These are phyloP conservation scores for Oscheius sp. DNA, from an alignment of 2,888 invertebrate genomes.

Conservation along the genomic window DNA sequence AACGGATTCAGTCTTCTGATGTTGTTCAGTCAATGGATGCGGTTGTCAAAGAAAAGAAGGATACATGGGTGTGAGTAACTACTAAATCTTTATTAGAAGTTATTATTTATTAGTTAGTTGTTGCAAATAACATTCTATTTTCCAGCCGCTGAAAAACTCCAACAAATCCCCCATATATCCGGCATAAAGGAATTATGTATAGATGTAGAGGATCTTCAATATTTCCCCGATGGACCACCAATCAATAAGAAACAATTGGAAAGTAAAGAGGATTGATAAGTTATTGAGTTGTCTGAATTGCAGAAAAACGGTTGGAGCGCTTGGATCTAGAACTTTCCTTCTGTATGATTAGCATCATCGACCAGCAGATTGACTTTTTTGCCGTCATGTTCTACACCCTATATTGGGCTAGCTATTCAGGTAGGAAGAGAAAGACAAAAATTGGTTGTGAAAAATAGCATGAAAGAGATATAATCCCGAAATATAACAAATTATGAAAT, in stretches of 20 bases:
- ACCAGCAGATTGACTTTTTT: constrained; percentile 33
- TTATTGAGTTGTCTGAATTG: neutral
- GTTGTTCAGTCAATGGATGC: constrained; percentile 24
- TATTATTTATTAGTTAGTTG: neutral
- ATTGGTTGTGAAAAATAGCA: too few species aligned
- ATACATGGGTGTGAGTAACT: neutral
- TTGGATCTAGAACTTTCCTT: constrained; percentile 31
- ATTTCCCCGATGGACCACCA: neutral
- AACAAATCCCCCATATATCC: constrained; percentile 3
- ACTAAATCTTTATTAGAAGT: neutral
- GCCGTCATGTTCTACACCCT: constrained; percentile 30
- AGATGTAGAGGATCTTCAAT: constrained; percentile 4
- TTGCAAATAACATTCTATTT: too few species aligned
- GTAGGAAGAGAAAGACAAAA: too few species aligned
- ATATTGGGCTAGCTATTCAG: constrained; percentile 32
- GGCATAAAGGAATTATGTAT: constrained; percentile 15
- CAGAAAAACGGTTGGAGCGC: constrained; percentile 9
- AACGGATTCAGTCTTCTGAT: constrained; percentile 27
- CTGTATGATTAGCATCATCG: constrained; percentile 32
- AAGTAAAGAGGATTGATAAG: neutral
- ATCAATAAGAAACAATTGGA: neutral
- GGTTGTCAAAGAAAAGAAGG: neutral
- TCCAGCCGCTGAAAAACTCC: neutral
- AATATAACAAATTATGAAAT: too few species aligned
- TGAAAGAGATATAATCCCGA: too few species aligned